These are phyloP conservation scores for Agrilus cyanescens DNA, from an alignment of 2,888 invertebrate genomes.

Conservation along the genomic window DNA sequence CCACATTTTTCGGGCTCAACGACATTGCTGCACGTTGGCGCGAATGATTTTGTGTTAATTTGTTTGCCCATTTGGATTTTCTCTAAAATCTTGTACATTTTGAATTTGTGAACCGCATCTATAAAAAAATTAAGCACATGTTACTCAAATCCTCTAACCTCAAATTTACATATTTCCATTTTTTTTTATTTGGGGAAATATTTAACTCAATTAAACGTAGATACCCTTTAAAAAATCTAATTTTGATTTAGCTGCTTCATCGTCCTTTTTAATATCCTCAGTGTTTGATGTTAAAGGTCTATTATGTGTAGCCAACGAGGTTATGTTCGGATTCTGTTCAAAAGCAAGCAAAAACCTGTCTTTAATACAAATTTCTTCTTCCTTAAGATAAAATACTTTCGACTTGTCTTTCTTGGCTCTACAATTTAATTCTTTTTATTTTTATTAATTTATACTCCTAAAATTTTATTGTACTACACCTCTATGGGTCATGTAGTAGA, in stretches of 20 bases:
- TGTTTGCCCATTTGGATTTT: slow-evolving; percentile 1
- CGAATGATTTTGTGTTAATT: slow-evolving; percentile 1
- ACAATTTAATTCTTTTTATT: too few species aligned
- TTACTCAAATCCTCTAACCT: too few species aligned
- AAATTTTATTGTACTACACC: too few species aligned
- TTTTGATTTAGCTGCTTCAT: slow-evolving; percentile 7
- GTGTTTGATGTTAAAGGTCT: slow-evolving; percentile 7
- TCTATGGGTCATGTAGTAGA: background rate
- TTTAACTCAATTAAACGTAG: background rate
- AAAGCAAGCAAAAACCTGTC: slow-evolving; percentile 12
- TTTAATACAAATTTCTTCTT: slow-evolving; percentile 11
- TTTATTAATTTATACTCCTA: too few species aligned
- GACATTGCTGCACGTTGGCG: too few species aligned
- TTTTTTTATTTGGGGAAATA: too few species aligned
- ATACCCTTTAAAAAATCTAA: slow-evolving; percentile 8
- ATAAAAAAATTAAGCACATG: slow-evolving; percentile 3
- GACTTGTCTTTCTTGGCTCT: slow-evolving; percentile 16
- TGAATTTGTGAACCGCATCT: slow-evolving; percentile 13
- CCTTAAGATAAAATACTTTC: slow-evolving; percentile 14
- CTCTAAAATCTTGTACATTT: slow-evolving; percentile 14
- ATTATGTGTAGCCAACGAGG: slow-evolving; percentile 2
- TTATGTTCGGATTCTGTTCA: slow-evolving; percentile 12
- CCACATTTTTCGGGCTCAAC: too few species aligned
- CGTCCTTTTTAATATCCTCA: background rate
- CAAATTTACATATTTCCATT: too few species aligned